phyloP scores from a whole-genome alignment of 1,140 invertebrate genomes.

The Meloidogyne exigua region DNA sequence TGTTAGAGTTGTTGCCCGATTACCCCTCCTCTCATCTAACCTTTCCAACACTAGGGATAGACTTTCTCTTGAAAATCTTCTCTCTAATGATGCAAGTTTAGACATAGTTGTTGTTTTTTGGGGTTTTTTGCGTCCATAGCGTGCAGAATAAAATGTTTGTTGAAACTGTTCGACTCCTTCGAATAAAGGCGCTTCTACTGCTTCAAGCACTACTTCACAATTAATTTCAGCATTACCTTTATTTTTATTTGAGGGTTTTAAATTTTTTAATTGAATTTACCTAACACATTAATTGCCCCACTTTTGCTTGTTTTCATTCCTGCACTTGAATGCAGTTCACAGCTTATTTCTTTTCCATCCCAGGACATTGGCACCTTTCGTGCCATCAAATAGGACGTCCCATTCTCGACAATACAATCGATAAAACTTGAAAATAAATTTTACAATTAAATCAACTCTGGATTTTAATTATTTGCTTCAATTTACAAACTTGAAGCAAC shows the following conservation, averaged over 20 bases:
- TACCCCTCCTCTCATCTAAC: not conserved
- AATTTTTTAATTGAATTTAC: constrained; percentile 14
- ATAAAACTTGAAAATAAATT: not conserved
- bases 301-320: not conserved
- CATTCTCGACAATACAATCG: not conserved
- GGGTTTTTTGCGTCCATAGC: not conserved
- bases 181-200: not conserved
- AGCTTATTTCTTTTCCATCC: constrained; percentile 6
- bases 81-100: not conserved
- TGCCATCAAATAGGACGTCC: not conserved
- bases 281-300: not conserved
- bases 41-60: constrained; percentile 1
- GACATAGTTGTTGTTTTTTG: not conserved
- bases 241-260: not conserved
- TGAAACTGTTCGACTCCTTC: not conserved
- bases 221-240: not conserved
- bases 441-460: too few species aligned
- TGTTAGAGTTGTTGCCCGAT: not conserved
- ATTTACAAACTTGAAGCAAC: too few species aligned
- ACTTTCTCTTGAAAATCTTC: not conserved
- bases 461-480: too few species aligned
- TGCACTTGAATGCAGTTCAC: not conserved
- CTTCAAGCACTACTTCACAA: not conserved
- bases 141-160: constrained; percentile 5
- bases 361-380: constrained; percentile 5